phyloP scores from a whole-genome alignment of 2,797 vertebrate genomes.

The Thaleichthys pacificus region DNA sequence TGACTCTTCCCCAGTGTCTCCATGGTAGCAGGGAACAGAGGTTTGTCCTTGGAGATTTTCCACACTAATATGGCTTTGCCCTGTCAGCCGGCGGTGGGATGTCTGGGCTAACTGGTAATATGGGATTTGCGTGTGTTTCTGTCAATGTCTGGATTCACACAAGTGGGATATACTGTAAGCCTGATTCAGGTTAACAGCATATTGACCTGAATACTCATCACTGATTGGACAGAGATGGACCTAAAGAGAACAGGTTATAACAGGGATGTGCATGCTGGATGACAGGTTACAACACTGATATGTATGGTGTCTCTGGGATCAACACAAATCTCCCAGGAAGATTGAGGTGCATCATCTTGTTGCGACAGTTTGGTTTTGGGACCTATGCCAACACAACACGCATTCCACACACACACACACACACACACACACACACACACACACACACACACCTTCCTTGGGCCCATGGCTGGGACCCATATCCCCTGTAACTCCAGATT shows the following conservation, averaged over 20 bases:
- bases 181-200: conserved; percentile 28
- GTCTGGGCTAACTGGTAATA: not conserved
- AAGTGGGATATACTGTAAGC: conserved; percentile 23
- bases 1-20: not conserved
- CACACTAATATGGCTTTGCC: conserved; percentile 2
- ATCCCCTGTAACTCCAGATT: conserved; percentile 64
- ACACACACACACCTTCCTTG: conserved; percentile 24
- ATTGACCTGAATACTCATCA: conserved; percentile 55
- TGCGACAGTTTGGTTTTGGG: conserved; percentile 8
- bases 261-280: conserved; percentile 19
- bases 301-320: conserved; percentile 28
- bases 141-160: conserved; percentile 5
- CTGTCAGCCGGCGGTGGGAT: not conserved
- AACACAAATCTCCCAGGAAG: conserved; percentile 44
- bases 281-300: conserved; percentile 17
- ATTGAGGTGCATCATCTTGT: conserved; percentile 34
- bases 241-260: conserved; percentile 39
- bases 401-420: conserved; percentile 13
- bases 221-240: conserved; percentile 19
- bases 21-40: conserved; percentile 19
- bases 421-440: conserved; percentile 7
- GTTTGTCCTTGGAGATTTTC: conserved; percentile 36
- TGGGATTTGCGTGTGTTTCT: conserved; percentile 5
- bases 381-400: too few species aligned
- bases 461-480: conserved; percentile 17